Base-by-base conservation (phyloP, 2,888 invertebrate genomes). In the Drosophila imparisetae region DNA sequence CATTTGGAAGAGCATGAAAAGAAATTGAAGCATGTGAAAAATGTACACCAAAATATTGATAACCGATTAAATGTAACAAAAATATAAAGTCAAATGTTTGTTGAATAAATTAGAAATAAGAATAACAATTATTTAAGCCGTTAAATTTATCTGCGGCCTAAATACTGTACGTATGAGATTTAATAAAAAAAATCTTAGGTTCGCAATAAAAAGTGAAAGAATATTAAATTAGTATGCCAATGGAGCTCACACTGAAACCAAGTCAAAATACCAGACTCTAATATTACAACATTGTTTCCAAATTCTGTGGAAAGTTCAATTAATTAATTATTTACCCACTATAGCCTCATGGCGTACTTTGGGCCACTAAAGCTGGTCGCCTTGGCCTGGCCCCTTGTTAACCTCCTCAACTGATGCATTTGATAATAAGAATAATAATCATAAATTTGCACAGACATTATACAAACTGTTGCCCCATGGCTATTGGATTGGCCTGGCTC, bases 381-480 rank as follows among this genome's bases (percentile, higher is more conserved):
- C 15, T 18, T n/a, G 38, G 18, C 10, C 30, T 13, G 38, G 18
- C 15, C 30, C 15, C 34, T 27, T 13, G 13, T 54, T 49, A 34
- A 48, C 32, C 59, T 54, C 15, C 18, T 15, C 27, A 13, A 24
- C 0, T 8, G 21, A 34, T 29, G 27, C 66, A 45, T 58, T 66
- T 55, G 66, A 69, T 77, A 49, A 69, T 42, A 48, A 30, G 64
- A 50, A 63, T 63, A 63, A 64, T 77, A 61, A 72, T 50, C 62
- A 60, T 66, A 70, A 78, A 70, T 29, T 29, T 15, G 15, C 29
- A 27, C 7, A 15, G 30, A 27, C 53, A 53, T 70, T 34, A 53
- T 54, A 60, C 32, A 34, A 42, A 55, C 50, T 48, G 27, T 24
- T 24, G 52, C 42, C 52, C 61, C 60, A 27, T 38, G 53, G 58